Percentiles rank a stretch among this genome's conserved stretches.
These are phyloP conservation scores for Melanogrammus aeglefinus DNA, from an alignment of 2,797 vertebrate species.

Conservation along the genomic window DNA sequence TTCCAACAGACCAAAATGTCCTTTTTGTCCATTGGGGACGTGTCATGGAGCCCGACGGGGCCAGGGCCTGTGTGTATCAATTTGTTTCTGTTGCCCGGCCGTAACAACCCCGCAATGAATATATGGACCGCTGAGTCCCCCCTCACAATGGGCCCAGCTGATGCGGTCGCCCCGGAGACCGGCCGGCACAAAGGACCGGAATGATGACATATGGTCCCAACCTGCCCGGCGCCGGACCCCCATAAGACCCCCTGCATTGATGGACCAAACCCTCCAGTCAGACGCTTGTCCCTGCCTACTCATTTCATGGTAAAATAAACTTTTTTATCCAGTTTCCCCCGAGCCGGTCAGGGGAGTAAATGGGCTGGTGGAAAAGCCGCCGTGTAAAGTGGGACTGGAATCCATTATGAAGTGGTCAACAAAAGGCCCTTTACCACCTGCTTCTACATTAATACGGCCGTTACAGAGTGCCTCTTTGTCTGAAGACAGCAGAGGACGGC, in stretches of 20 bases:
- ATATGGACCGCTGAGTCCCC: conserved; percentile 83
- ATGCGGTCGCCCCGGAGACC: conserved; percentile 88
- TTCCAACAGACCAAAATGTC: conserved; percentile 86
- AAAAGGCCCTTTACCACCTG: conserved; percentile 80
- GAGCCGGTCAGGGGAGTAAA: conserved; percentile 70
- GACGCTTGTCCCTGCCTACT: conserved; percentile 78
- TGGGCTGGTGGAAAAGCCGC: conserved; percentile 71
- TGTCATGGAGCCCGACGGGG: conserved; percentile 82
- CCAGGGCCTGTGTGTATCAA: conserved; percentile 88
- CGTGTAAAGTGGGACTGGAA: conserved; percentile 75
- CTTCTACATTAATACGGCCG: conserved; percentile 75
- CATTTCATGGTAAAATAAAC: conserved; percentile 85
- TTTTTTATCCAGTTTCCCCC: conserved; percentile 75
- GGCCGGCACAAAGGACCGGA: conserved; percentile 76
- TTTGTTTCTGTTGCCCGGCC: conserved; percentile 88
- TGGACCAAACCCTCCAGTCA: conserved; percentile 75
- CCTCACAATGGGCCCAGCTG: conserved; percentile 82
- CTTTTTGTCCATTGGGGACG: conserved; percentile 84
- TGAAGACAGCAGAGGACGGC: conserved; percentile 45
- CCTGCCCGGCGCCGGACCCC: conserved; percentile 80
- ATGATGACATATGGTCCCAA: conserved; percentile 93
- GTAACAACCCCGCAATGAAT: conserved; percentile 84
- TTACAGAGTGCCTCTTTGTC: conserved; percentile 68
- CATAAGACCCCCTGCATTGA: conserved; percentile 74
- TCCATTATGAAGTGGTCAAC: conserved; percentile 83